Evolutionary conservation across 2,113 vertebrate species (phyloP).

Genomic region (Suncus etruscus): DNA sequence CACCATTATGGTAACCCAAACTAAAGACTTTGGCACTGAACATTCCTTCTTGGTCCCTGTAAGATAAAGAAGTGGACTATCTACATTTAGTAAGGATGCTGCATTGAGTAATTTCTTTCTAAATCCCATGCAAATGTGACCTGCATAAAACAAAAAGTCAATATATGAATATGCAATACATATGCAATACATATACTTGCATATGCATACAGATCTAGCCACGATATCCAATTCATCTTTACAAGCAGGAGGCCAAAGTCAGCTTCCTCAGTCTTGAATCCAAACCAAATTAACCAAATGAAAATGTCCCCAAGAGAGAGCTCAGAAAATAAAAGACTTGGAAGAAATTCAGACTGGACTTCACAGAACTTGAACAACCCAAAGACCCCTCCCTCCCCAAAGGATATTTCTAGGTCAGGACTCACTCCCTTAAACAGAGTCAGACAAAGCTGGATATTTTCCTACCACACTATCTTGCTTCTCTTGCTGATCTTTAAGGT

Average conservation of each 20-base stretch:
- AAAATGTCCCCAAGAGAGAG: neutral
- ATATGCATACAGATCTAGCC: neutral
- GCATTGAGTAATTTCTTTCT: neutral
- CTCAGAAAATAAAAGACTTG: neutral
- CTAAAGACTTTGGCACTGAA: neutral
- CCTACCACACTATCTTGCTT: conserved; percentile 74
- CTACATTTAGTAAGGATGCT: neutral
- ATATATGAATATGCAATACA: neutral
- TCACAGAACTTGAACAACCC: conserved; percentile 45
- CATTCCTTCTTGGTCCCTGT: neutral
- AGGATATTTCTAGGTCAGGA: conserved; percentile 70
- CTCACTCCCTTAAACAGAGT: conserved; percentile 64
- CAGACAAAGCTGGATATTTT: conserved; percentile 66
- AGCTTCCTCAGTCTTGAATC: neutral
- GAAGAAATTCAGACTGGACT: conserved; percentile 63
- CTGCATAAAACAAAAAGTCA: conserved; percentile 48
- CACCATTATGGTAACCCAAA: neutral
- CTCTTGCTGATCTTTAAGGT: conserved; percentile 78
- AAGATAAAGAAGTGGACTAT: neutral
- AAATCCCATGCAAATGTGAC: conserved; percentile 3
- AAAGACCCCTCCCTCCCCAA: conserved; percentile 71
- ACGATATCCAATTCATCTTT: conserved; percentile 3
- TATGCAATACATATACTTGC: neutral
- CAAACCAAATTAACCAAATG: conserved; percentile 2
- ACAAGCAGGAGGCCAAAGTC: neutral